phyloP scores from a whole-genome alignment of 2,113 vertebrate species.

The Barbus barbus region DNA sequence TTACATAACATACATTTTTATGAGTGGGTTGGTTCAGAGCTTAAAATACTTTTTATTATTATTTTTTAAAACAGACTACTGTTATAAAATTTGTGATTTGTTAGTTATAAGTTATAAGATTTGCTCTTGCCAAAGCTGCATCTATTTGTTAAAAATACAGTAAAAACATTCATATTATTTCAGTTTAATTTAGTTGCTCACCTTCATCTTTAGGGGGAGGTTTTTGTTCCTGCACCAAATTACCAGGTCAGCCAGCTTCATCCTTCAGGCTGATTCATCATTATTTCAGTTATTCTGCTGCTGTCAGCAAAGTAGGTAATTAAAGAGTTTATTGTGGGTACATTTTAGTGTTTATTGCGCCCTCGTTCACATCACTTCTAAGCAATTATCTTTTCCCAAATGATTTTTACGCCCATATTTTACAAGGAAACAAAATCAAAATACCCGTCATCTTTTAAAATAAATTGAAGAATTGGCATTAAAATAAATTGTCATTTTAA shows the following conservation, averaged over 20 bases:
- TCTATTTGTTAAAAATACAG: neutral
- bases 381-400: neutral
- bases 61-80: too few relatives aligned
- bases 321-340: neutral
- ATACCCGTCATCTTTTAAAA: neutral
- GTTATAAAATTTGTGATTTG: too few relatives aligned
- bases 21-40: too few relatives aligned
- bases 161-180: neutral
- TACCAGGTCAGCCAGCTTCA: neutral
- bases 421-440: neutral
- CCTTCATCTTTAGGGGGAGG: neutral
- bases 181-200: too few relatives aligned
- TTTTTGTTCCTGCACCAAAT: neutral
- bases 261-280: neutral
- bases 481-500: neutral
- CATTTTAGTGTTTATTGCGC: neutral
- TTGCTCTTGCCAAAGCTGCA: neutral
- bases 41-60: too few relatives aligned
- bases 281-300: neutral
- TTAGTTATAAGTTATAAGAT: too few relatives aligned
- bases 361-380: neutral
- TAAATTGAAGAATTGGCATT: neutral
- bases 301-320: neutral
- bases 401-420: neutral
- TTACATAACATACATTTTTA: too few relatives aligned